phyloP scores from a whole-genome alignment of 1,140 invertebrate genomes.

The Goniozus legneri region DNA sequence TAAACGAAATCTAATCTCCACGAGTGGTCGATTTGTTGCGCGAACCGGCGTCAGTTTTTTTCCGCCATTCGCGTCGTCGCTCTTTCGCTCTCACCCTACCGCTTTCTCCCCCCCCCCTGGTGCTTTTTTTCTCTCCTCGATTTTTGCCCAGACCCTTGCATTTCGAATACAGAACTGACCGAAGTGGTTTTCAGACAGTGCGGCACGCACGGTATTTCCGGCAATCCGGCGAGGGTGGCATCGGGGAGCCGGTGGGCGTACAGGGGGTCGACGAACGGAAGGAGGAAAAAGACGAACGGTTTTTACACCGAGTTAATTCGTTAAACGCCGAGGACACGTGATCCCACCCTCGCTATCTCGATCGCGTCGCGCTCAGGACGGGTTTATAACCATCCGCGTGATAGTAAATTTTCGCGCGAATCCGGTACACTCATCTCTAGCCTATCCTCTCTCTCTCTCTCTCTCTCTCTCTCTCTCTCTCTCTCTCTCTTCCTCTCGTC shows the following conservation, averaged over 20 bases:
- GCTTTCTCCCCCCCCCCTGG: conserved; percentile 3
- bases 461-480: background rate
- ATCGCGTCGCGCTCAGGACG: too few relatives aligned
- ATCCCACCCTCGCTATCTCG: background rate
- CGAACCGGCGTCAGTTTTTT: conserved; percentile 17
- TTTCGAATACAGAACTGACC: conserved; percentile 25
- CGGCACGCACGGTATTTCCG: conserved; percentile 48
- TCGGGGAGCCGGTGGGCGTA: conserved; percentile 17
- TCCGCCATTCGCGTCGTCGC: too few relatives aligned
- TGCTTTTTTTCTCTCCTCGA: conserved; percentile 9
- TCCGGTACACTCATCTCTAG: conserved; percentile 11
- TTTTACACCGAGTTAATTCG: background rate
- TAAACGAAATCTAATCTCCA: too few relatives aligned
- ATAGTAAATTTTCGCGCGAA: too few relatives aligned
- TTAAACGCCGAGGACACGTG: conserved; percentile 9
- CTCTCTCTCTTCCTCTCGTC: too few relatives aligned
- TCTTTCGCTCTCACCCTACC: too few relatives aligned
- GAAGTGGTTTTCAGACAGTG: conserved; percentile 23
- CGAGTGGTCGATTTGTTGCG: too few relatives aligned
- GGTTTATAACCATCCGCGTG: too few relatives aligned
- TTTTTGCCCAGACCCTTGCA: conserved; percentile 7
- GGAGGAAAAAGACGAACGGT: too few relatives aligned
- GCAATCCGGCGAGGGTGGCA: conserved; percentile 38
- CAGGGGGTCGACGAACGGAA: background rate
- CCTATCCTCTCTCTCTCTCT: background rate